phyloP scores from a whole-genome alignment of 92 coral and sea anemone genomes.

The Anthopleura xanthogrammica region DNA sequence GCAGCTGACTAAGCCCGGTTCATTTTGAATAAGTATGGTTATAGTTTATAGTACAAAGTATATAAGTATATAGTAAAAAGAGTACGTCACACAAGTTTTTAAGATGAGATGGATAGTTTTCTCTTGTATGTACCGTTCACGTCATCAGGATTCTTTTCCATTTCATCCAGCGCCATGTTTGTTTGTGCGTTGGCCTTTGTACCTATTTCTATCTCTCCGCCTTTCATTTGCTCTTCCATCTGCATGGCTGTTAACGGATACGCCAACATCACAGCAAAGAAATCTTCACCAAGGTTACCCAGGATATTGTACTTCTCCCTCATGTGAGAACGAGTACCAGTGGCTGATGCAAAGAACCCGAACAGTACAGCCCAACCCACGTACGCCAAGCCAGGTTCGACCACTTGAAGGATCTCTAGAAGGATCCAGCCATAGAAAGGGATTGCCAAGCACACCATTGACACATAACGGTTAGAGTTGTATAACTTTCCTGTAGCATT shows the following conservation, averaged over 20 bases:
- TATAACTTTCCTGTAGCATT: conserved; percentile 62
- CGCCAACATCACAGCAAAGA: conserved; percentile 49
- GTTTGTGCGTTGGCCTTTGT: not conserved
- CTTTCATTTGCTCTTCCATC: conserved; percentile 31
- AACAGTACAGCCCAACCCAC: conserved; percentile 85
- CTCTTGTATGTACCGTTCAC: not conserved
- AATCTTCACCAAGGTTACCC: conserved; percentile 75
- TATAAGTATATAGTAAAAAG: no score
- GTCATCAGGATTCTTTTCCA: not conserved
- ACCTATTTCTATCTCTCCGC: not conserved
- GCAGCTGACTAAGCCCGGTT: no score
- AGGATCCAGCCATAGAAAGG: conserved; percentile 54
- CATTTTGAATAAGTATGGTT: no score
- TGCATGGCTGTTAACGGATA: conserved; percentile 41
- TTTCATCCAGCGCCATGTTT: conserved; percentile 6
- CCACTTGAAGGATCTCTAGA: conserved; percentile 28
- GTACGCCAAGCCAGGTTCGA: conserved; percentile 60
- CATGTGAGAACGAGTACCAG: conserved; percentile 58
- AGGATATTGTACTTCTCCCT: conserved; percentile 61
- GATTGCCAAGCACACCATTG: conserved; percentile 55
- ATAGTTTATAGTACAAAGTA: no score
- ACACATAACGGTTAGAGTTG: conserved; percentile 38
- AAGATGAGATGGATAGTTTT: not conserved
- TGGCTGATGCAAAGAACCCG: conserved; percentile 72
- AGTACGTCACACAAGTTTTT: no score